A percentile compares a stretch with the other conserved stretches of the same genome.
Conservation (phyloP, 2,888 invertebrate genomes). For the Andrena camellia region DNA sequence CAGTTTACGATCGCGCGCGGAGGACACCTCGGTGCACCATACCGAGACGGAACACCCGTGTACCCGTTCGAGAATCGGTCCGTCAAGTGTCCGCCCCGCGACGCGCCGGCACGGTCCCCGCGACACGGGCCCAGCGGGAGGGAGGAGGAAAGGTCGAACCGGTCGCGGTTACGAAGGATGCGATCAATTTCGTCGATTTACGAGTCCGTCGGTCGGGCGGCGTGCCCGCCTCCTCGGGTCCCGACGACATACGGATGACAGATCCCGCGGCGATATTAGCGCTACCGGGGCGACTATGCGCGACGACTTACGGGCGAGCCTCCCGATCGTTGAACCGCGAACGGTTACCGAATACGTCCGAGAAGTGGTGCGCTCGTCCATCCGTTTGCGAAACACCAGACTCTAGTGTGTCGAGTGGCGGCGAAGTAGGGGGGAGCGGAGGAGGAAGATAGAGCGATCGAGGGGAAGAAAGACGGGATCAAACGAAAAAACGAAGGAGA, state of each 20-base stretch:
- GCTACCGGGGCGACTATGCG: constrained; percentile 30
- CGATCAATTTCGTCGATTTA: constrained; percentile 5
- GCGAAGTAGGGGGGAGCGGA: constrained; percentile 7
- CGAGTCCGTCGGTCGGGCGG: not conserved
- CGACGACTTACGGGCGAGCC: constrained; percentile 7
- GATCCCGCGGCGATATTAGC: constrained; percentile 4
- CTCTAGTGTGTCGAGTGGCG: constrained; percentile 11
- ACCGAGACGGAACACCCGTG: constrained; percentile 24
- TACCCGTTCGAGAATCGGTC: constrained; percentile 32
- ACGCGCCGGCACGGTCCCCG: not conserved
- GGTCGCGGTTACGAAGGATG: constrained; percentile 12
- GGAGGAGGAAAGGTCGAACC: not conserved
- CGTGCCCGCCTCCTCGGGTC: not conserved
- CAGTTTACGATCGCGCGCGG: constrained; percentile 49
- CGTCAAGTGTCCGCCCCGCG: constrained; percentile 39
- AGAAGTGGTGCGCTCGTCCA: constrained; percentile 19
- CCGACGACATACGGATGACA: constrained; percentile 42
- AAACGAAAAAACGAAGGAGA: not conserved
- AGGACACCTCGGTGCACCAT: constrained; percentile 41
- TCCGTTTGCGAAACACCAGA: constrained; percentile 25
- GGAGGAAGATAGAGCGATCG: not conserved
- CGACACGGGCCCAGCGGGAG: not conserved
- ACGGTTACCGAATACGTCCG: constrained; percentile 47
- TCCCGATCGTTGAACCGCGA: constrained; percentile 56
- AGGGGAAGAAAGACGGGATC: constrained; percentile 13